Evolutionary conservation across 2,113 vertebrate genomes (phyloP).

Genomic region (Odontophorus gujanensis): DNA sequence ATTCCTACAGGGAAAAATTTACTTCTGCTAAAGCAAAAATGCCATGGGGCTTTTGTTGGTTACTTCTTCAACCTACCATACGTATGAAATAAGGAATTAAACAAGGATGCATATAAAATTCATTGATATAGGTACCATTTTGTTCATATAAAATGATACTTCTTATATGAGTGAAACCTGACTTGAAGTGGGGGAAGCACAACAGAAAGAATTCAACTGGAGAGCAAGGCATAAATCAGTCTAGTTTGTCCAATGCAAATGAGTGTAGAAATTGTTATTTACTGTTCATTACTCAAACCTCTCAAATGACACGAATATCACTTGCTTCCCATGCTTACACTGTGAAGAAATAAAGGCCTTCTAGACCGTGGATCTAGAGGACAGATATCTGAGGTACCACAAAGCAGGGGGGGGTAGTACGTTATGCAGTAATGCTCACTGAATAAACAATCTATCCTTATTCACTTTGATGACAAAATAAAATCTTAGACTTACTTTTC

Average conservation of each 20-base stretch:
- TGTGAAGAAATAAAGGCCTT: neutral
- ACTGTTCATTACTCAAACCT: neutral
- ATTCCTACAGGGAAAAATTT: neutral
- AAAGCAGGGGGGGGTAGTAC: neutral
- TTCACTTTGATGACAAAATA: neutral
- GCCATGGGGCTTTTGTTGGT: neutral
- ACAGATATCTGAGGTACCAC: neutral
- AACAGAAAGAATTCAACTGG: neutral
- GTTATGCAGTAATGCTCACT: neutral
- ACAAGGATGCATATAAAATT: neutral
- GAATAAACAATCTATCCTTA: neutral
- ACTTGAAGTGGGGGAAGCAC: neutral
- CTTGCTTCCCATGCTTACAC: neutral
- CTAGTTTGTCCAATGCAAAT: neutral
- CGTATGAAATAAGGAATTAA: neutral
- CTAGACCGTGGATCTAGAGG: rapidly evolving
- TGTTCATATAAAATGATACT: neutral
- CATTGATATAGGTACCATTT: neutral
- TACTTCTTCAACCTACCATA: neutral
- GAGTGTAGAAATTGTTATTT: neutral
- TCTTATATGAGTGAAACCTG: neutral
- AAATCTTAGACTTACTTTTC: neutral
- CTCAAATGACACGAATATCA: neutral
- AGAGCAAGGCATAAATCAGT: neutral
- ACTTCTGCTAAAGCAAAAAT: neutral